Base-by-base conservation (phyloP, 2,888 invertebrate genomes). In the Morinoia aosen region DNA sequence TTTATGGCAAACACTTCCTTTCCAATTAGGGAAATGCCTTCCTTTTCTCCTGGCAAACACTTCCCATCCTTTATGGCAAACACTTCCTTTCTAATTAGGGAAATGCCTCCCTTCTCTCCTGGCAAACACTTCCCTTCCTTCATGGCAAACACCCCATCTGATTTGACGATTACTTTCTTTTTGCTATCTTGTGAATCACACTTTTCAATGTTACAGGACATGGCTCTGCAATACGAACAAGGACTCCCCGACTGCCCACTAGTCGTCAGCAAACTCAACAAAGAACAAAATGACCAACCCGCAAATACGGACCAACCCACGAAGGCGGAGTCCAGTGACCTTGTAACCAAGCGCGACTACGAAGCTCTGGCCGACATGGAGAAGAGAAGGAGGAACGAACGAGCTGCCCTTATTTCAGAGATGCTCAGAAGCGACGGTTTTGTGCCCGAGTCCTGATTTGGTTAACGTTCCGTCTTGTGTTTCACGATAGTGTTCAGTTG, bases 221-320 rank as follows among this genome's bases (percentile, higher is more conserved):
- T 96, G 96, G 96, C 96, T 19, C 95, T 96, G n/a, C 96, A 96
- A 91, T 96, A 95, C 95, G 96, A 96, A 88, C 96, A 96, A 94
- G 96, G 96, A n/a, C 91, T 96, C 58, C 40, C 95, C 40, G 96
- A 95, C 10, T 95, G 96, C n/a, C 96, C 96, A 11, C 12, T 96
- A 33, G 95, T 95, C 64, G 96, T 96, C 1, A 64, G 40, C 48
- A 39, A n/a, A 48, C 94, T 58, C 19, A 76, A 3, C 88, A 16
- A 76, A 95, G 19, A 95, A 11, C 33, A 57, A 19, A 94, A 94
- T 33, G 95, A 95, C 25, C 8, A 2, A 33, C n/a, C 94, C 95
- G 57, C 95, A 7, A 33, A 14, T n/a, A 5, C 57, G 48, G 91
- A 94, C 39, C 57, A 56, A 16, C 33, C 64, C 33, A 88, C 25